Percentiles rank a stretch among this genome's conserved stretches.
phyloP scores from a whole-genome alignment of 2,888 invertebrate species.

The Eledone cirrhosa region DNA sequence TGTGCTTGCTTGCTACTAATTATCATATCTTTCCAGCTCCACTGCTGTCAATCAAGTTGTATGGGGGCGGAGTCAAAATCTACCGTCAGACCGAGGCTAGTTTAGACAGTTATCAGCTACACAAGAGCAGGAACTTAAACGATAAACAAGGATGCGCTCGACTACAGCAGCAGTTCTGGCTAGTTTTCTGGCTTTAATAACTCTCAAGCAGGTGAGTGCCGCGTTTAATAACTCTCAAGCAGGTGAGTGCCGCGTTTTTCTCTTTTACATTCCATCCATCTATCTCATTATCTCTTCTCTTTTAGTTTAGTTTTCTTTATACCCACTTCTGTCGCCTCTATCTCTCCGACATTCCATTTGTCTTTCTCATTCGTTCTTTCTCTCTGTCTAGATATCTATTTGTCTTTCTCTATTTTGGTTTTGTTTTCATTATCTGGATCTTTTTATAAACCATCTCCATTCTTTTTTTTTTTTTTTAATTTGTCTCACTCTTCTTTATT shows the following conservation, averaged over 20 bases:
- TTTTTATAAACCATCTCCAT: not conserved
- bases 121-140: slow-evolving; percentile 42
- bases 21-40: slow-evolving; percentile 20
- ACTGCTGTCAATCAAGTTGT: slow-evolving; percentile 41
- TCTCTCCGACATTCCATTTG: not conserved
- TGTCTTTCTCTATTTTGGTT: not conserved
- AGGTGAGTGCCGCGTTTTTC: too few relatives aligned
- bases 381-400: slow-evolving; percentile 23
- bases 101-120: slow-evolving; percentile 36
- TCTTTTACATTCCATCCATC: not conserved
- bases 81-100: slow-evolving; percentile 48
- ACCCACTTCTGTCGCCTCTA: too few relatives aligned
- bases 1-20: slow-evolving; percentile 13
- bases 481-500: not conserved
- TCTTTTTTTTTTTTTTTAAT: not conserved
- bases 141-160: slow-evolving; percentile 48
- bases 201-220: slow-evolving; percentile 34
- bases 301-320: not conserved
- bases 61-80: slow-evolving; percentile 48
- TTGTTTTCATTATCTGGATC: not conserved
- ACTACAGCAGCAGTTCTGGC: slow-evolving; percentile 48
- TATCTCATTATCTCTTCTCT: not conserved
- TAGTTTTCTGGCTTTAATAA: slow-evolving; percentile 51
- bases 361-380: slow-evolving; percentile 30
- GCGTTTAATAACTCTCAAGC: not conserved